Evolutionary conservation across 2,797 vertebrate genomes (phyloP).

Genomic region (Pangasius djambal): DNA sequence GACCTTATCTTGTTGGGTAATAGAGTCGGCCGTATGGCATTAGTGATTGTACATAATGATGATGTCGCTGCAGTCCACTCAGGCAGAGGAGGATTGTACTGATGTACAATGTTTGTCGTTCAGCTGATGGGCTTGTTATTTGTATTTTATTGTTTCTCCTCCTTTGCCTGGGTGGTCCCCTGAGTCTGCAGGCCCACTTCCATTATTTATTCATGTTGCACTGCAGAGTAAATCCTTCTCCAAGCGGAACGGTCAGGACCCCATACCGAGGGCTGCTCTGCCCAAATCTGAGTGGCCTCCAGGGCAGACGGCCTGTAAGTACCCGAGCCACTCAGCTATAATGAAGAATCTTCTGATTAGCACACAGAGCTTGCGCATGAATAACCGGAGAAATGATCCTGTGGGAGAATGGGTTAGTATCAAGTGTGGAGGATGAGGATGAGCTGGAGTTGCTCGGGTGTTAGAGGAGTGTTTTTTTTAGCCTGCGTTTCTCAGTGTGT

Average conservation of each 20-base stretch:
- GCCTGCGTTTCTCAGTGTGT: background rate
- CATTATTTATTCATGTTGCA: slow-evolving; percentile 52
- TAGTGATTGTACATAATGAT: slow-evolving; percentile 2
- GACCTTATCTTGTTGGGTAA: slow-evolving; percentile 55
- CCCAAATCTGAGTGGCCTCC: slow-evolving; percentile 29
- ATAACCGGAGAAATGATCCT: background rate
- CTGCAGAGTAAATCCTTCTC: slow-evolving; percentile 49
- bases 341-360: slow-evolving; percentile 51
- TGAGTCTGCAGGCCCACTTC: slow-evolving; percentile 33
- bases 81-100: slow-evolving; percentile 1
- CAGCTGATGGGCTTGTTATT: slow-evolving; percentile 7
- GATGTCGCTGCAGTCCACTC: background rate
- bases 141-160: slow-evolving; percentile 27
- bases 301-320: slow-evolving; percentile 34
- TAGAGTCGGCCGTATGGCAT: background rate
- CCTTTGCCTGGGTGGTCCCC: slow-evolving; percentile 19
- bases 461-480: background rate
- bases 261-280: slow-evolving; percentile 29
- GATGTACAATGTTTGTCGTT: slow-evolving; percentile 20
- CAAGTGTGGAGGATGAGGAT: background rate
- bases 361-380: slow-evolving; percentile 24
- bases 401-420: background rate
- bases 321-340: slow-evolving; percentile 51
- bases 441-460: background rate
- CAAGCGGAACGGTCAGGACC: slow-evolving; percentile 30